Base-by-base conservation (phyloP, 2,113 vertebrate species). In the Meleagris gallopavo region DNA sequence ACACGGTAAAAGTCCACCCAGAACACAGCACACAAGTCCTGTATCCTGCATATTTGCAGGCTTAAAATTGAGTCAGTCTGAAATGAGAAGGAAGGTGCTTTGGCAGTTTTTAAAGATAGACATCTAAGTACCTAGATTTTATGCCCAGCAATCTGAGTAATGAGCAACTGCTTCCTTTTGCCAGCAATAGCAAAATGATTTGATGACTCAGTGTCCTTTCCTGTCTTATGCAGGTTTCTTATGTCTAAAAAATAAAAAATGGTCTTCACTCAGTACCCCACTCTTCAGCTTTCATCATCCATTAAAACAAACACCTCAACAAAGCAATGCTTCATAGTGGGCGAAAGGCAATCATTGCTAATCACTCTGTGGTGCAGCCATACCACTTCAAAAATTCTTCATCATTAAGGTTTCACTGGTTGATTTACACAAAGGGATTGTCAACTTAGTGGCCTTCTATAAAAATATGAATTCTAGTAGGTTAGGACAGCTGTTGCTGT, bases 191-290 rank as follows among this genome's bases (percentile, higher is more conserved):
- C 66, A 93, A 94, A 93, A 80, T 54, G 4, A 85, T 69, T 76
- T 89, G 29, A 76, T 87, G 87, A 96, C 71, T 93, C 78, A 83
- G 65, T 88, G 45, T 70, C 32, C 50, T 40, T 66, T 69, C 40
- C 50, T 4, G 1, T 43, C n/a, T 89, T 52, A 69, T 3, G 14
- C 22, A 86, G 34, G 36, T 36, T 85, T 84, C 45, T 85, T 57
- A 52, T 5, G 16, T 22, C 21, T 65, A 70, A 73, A 77, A 40
- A 24, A 60, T 19, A 66, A 83, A 64, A 90, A 54, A 15, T 11
- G 2, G 14, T 43, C 48, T 91, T 87, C 45, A 48, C 14, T 69
- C 36, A 48, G 32, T 55, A 61, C 0, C 7, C 12, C 17, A 3
- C 25, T 71, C 61, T 34, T 66, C 65, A 43, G 40, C 27, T 86